These are phyloP conservation scores for Burhinus bistriatus DNA, from an alignment of 2,113 vertebrate species.

Conservation along the genomic window DNA sequence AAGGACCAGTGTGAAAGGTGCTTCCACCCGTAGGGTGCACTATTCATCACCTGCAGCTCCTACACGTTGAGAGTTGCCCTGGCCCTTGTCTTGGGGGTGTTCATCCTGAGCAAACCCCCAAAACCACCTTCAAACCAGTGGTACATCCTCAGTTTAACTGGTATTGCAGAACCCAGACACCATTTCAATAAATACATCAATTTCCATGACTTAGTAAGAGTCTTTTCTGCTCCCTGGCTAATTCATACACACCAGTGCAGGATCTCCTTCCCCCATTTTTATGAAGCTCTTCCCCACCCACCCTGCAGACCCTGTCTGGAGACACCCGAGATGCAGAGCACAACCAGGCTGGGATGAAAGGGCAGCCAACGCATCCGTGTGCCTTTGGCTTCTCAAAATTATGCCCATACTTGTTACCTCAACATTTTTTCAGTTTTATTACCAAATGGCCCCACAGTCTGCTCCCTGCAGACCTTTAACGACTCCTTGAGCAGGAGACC, in stretches of 20 bases:
- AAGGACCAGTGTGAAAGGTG: background rate
- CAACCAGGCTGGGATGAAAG: background rate
- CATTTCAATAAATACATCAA: background rate
- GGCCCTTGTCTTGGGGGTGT: background rate
- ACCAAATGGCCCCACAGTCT: background rate
- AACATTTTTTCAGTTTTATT: background rate
- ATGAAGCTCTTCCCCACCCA: background rate
- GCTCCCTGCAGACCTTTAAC: background rate
- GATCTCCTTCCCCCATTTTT: background rate
- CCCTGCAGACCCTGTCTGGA: rapidly evolving
- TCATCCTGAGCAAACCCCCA: background rate
- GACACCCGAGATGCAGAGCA: background rate
- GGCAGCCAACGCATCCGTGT: background rate
- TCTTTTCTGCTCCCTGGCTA: rapidly evolving
- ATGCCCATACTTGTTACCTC: rapidly evolving
- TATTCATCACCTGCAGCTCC: background rate
- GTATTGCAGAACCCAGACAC: background rate
- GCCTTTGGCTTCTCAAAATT: background rate
- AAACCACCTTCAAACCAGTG: background rate
- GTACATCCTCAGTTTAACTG: rapidly evolving
- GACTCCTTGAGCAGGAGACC: background rate
- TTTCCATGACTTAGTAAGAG: no score
- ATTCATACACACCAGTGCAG: background rate
- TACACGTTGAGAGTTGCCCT: rapidly evolving
- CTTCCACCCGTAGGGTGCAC: background rate